Evolutionary conservation across 2,113 vertebrate species (phyloP), one percentile per base, ranked within the genome.

Genomic region (Blennius ocellaris): DNA sequence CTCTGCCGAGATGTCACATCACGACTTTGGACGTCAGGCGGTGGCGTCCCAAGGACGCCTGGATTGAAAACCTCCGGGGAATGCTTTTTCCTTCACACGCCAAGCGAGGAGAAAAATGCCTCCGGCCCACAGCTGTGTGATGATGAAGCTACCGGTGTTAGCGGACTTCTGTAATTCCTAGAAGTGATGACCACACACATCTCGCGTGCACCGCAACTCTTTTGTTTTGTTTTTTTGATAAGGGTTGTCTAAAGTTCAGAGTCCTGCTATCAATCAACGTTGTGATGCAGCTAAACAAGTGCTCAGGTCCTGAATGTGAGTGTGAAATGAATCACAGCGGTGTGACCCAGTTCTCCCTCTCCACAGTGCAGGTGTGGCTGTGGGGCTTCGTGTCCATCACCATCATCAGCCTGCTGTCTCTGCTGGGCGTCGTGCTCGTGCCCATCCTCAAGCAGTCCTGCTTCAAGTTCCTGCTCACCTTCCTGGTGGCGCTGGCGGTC

Each of bases 381-480:
- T 99, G 95, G 93, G 97, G 98, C 60, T 95, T 99, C 75, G 93
- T 98, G 84, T 99, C 97, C 71, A 97, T 99, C 95, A 99, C 98
- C 67, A 95, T 98, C 89, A 99, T 99, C 91, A 98, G 97, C 92
- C 95, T 99, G 83, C 95, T 99, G 66, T 99, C 98, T 72, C 93
- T 99, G 90, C 94, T 99, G 73, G 98, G 97, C 0, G 96, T 99
- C 81, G 92, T 99, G 61, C 93, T 99, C 78, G 93, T 99, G 73
- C 98, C 98, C 81, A 97, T 99, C 85, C 96, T 99, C 92, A 97
- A 99, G 73, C 97, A 99, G 80, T 94, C 95, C 90, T 99, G 96
- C 94, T 99, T 99, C 93, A 99, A 98, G 92, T 99, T 97, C 88
- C 96, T 99, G 76, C 97, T 99, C 87, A 99, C 97, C 62, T 99